Evolutionary conservation across 2,113 vertebrate genomes (phyloP), one percentile per base, ranked within the genome.

Genomic region (Lonchura striata): DNA sequence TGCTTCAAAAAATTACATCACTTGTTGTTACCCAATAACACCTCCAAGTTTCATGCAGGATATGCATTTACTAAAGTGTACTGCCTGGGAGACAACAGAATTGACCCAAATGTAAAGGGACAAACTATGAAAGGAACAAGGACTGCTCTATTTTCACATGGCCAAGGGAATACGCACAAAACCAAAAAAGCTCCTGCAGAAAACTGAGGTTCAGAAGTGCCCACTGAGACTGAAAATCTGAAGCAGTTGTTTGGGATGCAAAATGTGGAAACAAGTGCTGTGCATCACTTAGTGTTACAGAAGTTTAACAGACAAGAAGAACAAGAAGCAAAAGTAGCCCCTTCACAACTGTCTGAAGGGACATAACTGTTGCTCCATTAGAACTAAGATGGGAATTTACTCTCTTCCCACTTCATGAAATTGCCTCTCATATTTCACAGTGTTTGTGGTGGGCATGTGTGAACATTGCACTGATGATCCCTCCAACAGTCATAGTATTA

Each of bases 401-500:
- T 53, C 63, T 89, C 42, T 74, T 83, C 37, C 69, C 79, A 83
- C 20, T 64, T 37, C 33, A 57, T 35, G 30, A 93, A 81, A 33
- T 31, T 92, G 47, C 53, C 46, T 69, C 41, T 91, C 57, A 3
- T 5, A 57, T 64, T 81, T 63, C 66, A 82, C 27, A 6, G 47
- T 30, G 69, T 79, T 59, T 52, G 71, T 50, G 59, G 74, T 50
- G 54, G 68, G 24, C 57, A 30, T 1, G 28, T 65, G 82, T 65
- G 74, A 95, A 72, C 71, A 90, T 42, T 49, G 83, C 70, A 72
- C 25, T 82, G 70, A 25, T 60, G 69, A 37, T 53, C 27, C 56
- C 37, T 75, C 60, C 47, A 33, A 71, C 19, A 82, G 77, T 47
- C 56, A 78, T 0, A 66, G 72, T 61, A 30, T 15, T 63, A 72